A percentile compares a stretch with the other conserved stretches of the same genome.
Evolutionary conservation across 2,113 vertebrate genomes (phyloP).

Genomic region (Stegastes partitus): DNA sequence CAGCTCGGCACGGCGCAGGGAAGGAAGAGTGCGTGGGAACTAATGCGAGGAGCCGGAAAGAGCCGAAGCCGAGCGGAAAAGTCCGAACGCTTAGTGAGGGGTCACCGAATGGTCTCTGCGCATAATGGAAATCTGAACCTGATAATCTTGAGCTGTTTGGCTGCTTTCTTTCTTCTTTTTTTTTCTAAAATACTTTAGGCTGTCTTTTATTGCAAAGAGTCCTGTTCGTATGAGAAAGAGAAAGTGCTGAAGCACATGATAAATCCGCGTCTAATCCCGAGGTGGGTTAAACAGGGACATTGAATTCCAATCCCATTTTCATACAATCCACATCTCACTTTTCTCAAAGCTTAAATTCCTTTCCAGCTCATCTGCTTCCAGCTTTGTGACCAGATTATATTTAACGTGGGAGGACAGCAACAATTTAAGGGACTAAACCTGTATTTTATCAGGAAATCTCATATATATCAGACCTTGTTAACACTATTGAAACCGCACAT

Average conservation of each 20-base stretch:
- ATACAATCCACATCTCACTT: not conserved
- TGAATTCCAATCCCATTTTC: not conserved
- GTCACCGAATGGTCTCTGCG: constrained; percentile 30
- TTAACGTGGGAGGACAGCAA: not conserved
- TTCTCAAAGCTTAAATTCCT: not conserved
- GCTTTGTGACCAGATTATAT: not conserved
- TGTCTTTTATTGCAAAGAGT: not conserved
- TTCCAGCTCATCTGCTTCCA: not conserved
- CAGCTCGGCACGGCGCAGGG: constrained; percentile 74
- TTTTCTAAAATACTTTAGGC: not conserved
- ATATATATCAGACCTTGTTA: too few species aligned
- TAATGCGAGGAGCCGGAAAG: constrained; percentile 67
- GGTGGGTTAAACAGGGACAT: not conserved
- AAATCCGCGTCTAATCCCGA: constrained; percentile 8
- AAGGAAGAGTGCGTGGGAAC: constrained; percentile 78
- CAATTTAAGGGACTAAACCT: not conserved
- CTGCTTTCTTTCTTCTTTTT: not conserved
- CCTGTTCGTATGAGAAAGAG: not conserved
- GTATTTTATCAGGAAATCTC: not conserved
- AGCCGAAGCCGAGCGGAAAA: constrained; percentile 72
- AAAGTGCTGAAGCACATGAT: not conserved
- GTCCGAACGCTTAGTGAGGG: constrained; percentile 55
- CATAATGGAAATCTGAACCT: constrained; percentile 28
- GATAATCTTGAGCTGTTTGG: not conserved
- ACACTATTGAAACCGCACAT: too few species aligned